A percentile compares a stretch with the other conserved stretches of the same genome.
Evolutionary conservation across 1,140 invertebrate genomes (phyloP).

Genomic region (Brachionus sp.): DNA sequence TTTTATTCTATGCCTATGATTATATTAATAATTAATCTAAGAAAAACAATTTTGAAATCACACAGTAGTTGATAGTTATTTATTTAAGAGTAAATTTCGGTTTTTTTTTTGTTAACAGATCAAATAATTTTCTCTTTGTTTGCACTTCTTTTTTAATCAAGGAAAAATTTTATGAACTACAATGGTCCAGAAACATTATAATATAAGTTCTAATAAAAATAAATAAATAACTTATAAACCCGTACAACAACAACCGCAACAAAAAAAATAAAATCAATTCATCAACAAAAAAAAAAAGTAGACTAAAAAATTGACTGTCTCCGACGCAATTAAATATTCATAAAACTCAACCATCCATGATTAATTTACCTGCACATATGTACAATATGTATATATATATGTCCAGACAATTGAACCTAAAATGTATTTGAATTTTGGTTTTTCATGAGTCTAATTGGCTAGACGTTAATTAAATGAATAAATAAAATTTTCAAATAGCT

Average conservation of each 20-base stretch:
- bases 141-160: not conserved
- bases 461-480: slow-evolving; percentile 4
- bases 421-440: not conserved
- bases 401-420: not conserved
- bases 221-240: not conserved
- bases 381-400: not conserved
- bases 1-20: no score
- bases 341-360: not conserved
- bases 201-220: not conserved
- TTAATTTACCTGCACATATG: not conserved
- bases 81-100: no score
- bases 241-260: not conserved
- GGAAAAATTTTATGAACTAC: not conserved
- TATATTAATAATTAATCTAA: no score
- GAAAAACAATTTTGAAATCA: no score
- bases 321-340: not conserved
- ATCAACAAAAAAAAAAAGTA: not conserved
- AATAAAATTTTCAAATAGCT: not conserved
- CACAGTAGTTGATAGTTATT: no score
- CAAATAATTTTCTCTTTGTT: not conserved
- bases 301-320: slow-evolving; percentile 2
- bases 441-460: not conserved
- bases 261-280: not conserved
- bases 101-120: not conserved
- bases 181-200: not conserved